Evolutionary conservation across 1,140 invertebrate genomes (phyloP).

Genomic region (Mya arenaria): DNA sequence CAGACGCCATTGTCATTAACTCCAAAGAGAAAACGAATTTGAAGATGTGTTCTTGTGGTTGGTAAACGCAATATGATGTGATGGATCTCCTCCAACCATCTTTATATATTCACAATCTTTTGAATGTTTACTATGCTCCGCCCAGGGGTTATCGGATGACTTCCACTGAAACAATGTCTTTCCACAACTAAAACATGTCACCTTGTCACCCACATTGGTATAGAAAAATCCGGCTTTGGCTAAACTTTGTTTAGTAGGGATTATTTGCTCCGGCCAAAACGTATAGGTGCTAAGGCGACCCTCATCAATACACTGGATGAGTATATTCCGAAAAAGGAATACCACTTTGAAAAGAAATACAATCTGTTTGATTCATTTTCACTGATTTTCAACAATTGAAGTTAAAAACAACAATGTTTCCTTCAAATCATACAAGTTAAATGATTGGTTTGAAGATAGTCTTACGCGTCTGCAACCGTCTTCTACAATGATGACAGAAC

Average conservation of each 20-base stretch:
- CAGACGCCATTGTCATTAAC: neutral
- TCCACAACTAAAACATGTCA: too few relatives aligned
- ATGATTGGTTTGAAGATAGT: neutral
- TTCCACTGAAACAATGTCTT: too few relatives aligned
- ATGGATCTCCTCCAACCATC: neutral
- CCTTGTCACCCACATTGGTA: too few relatives aligned
- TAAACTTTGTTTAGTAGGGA: too few relatives aligned
- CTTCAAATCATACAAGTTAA: neutral
- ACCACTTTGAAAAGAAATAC: too few relatives aligned
- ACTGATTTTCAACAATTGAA: neutral
- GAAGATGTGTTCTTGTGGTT: neutral
- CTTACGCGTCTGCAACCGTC: neutral
- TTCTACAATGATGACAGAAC: conserved; percentile 2
- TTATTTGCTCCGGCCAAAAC: too few relatives aligned
- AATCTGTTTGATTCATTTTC: too few relatives aligned
- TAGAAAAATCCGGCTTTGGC: neutral
- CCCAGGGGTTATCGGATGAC: neutral
- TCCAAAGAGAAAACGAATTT: neutral
- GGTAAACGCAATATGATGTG: neutral
- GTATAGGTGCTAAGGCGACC: too few relatives aligned
- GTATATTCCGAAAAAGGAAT: too few relatives aligned
- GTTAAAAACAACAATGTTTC: conserved; percentile 6
- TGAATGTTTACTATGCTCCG: neutral
- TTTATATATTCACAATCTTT: neutral
- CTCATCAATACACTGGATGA: too few relatives aligned